Evolutionary conservation across 2,888 invertebrate species (phyloP), one percentile per base, ranked within the genome.

Genomic region (Lottia gigantea): DNA sequence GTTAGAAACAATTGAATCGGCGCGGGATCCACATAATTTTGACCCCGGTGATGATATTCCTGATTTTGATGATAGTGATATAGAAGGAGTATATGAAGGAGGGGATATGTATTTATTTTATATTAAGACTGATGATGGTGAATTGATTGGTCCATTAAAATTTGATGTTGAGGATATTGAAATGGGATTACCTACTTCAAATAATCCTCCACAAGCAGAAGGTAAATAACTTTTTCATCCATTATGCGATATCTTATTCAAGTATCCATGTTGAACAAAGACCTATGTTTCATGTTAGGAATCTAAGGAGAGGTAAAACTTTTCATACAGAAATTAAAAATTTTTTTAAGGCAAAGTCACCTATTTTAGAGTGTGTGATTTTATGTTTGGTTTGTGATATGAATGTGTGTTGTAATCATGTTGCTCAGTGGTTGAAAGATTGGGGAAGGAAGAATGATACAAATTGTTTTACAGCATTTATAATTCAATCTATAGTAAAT

Each of bases 41-140:
- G 55, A 55, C 25, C 23, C 26, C 3, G 49, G 26, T 67, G 67
- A 31, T 61, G 67, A 31, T 67, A 67, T 74, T 19, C 76, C 75
- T 68, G 76, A 75, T 70, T 46, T 78, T 25, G 73, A 79, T 67
- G 64, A 78, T 15, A 75, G 77, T 73, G 76, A 80, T 55, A 72
- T 80, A 19, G 80, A 78, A 45, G 76, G 71, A 46, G 82, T 76
- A 46, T 77, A 78, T 66, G 76, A 74, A 47, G 84, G 75, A 15
- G 74, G 75, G 26, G 84, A 82, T 66, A 71, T 78, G 2, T 85
- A 86, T 76, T 73, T 84, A 62, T 80, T 80, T 74, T 85, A 84
- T 74, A 64, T 86, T 26, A 72, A 79, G 68, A 84, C 85, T 15
- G 83, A 83, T 26, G 74, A 76, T 66, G 86, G 85, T 23, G 81